A percentile compares a stretch with the other conserved stretches of the same genome.
These are phyloP conservation scores for Reinhardtius hippoglossoides DNA, from an alignment of 2,113 vertebrate species.

Conservation along the genomic window DNA sequence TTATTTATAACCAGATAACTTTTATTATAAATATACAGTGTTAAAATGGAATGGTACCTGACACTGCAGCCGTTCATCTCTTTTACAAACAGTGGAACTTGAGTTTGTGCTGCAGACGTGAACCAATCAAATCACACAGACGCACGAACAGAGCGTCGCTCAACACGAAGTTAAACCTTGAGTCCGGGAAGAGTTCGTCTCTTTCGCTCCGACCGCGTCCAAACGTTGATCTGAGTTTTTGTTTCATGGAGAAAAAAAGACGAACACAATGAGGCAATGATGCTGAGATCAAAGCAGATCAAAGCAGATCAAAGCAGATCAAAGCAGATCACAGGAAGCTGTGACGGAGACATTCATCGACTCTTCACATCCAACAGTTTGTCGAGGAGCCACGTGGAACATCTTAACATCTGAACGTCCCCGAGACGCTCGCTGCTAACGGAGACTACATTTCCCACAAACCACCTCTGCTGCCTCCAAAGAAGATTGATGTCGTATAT, in stretches of 20 bases:
- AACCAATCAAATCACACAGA: conserved; percentile 13
- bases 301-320: too few species aligned
- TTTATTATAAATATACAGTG: conserved; percentile 81
- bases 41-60: conserved; percentile 78
- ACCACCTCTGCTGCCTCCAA: too few species aligned
- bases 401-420: conserved; percentile 11
- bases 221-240: neutral
- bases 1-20: conserved; percentile 57
- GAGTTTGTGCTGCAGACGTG: conserved; percentile 35
- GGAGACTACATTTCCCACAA: neutral
- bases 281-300: conserved; percentile 25
- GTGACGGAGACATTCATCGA: conserved; percentile 54
- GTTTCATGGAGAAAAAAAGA: neutral
- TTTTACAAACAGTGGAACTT: conserved; percentile 31
- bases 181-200: neutral
- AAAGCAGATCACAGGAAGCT: conserved; percentile 16
- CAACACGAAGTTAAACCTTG: neutral
- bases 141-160: neutral
- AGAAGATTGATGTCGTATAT: too few species aligned
- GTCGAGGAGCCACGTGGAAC: conserved; percentile 51
- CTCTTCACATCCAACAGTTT: conserved; percentile 42
- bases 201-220: too few species aligned
- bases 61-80: conserved; percentile 59
- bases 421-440: neutral
- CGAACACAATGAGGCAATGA: neutral